These are phyloP conservation scores for Apamea crenata DNA, from an alignment of 2,888 invertebrate species.

Conservation along the genomic window DNA sequence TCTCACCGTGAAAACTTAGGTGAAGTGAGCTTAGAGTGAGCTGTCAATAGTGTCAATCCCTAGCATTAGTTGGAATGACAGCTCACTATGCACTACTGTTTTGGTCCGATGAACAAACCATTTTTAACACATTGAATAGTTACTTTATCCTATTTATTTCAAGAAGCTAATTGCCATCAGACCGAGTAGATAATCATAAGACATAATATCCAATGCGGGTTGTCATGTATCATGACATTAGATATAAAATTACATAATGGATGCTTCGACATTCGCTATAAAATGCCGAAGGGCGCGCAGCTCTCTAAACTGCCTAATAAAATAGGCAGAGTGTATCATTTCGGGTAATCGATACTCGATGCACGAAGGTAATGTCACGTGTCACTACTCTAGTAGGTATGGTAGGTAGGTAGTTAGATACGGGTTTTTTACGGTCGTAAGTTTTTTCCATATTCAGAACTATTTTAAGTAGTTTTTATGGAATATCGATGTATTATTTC, in stretches of 20 bases:
- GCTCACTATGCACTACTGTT: too few relatives aligned
- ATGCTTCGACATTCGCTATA: slow-evolving; percentile 51
- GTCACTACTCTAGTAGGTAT: slow-evolving; percentile 34
- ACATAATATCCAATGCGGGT: slow-evolving; percentile 20
- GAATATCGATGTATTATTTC: not conserved
- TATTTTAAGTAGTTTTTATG: not conserved
- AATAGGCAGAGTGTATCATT: slow-evolving; percentile 54
- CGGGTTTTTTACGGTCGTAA: not conserved
- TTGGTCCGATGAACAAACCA: too few relatives aligned
- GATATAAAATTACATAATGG: slow-evolving; percentile 55
- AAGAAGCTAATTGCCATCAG: slow-evolving; percentile 4
- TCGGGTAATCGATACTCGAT: slow-evolving; percentile 50
- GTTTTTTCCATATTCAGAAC: not conserved
- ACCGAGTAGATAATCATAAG: slow-evolving; percentile 28
- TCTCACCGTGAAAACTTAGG: too few relatives aligned
- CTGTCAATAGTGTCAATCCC: too few relatives aligned
- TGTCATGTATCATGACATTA: slow-evolving; percentile 43
- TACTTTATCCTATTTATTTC: not conserved
- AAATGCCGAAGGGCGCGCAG: slow-evolving; percentile 52
- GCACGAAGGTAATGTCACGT: slow-evolving; percentile 49
- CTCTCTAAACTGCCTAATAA: slow-evolving; percentile 58
- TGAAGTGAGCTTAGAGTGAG: too few relatives aligned
- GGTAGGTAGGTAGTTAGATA: slow-evolving; percentile 11
- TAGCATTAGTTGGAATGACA: too few relatives aligned
- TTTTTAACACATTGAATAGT: not conserved